A percentile compares a stretch with the other conserved stretches of the same genome.
Conservation (phyloP, 2,888 invertebrate genomes). For the Ophion costatus region DNA sequence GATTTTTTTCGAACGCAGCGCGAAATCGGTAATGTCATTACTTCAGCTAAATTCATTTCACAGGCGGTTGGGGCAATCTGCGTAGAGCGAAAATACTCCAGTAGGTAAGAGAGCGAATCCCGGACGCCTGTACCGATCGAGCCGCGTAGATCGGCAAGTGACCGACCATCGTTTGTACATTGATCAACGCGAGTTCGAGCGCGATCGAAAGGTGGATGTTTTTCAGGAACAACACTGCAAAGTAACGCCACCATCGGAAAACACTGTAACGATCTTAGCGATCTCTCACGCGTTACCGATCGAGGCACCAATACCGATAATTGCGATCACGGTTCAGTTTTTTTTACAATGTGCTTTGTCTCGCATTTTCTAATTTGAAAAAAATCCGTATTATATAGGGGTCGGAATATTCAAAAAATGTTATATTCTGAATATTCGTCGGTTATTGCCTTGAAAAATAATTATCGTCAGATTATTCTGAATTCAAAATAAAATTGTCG, state of each 20-base stretch:
- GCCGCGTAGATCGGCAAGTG: constrained; percentile 20
- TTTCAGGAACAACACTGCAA: not conserved
- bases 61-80: not conserved
- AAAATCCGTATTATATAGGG: not conserved
- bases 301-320: constrained; percentile 3
- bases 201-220: constrained; percentile 16
- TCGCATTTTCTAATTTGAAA: not conserved
- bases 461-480: no score
- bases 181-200: not conserved
- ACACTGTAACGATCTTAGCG: constrained; percentile 13
- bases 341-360: not conserved
- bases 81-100: not conserved
- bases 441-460: no score
- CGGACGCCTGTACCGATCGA: not conserved
- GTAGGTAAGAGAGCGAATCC: constrained; percentile 1
- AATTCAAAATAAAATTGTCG: no score
- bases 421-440: no score
- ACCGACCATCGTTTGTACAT: constrained; percentile 18
- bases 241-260: constrained; percentile 37
- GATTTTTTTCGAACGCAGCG: not conserved
- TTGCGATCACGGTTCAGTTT: not conserved
- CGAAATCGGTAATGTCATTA: not conserved
- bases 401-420: not conserved
- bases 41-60: not conserved
- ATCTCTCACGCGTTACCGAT: constrained; percentile 16